Percentiles rank a stretch among this genome's conserved stretches.
phyloP scores from a whole-genome alignment of 2,888 invertebrate species.

The Tethea ocularis region DNA sequence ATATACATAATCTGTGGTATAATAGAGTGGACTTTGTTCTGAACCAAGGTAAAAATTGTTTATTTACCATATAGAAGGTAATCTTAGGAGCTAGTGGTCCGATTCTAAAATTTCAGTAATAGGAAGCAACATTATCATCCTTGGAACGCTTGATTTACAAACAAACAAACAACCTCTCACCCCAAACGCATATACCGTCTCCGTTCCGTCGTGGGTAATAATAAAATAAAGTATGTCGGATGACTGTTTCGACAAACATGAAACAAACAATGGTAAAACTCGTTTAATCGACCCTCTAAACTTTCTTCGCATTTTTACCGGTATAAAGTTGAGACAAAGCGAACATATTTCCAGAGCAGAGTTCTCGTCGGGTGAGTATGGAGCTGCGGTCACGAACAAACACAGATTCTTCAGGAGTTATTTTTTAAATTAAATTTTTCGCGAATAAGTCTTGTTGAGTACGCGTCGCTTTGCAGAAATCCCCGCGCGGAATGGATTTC shows the following conservation, averaged over 20 bases:
- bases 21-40: neutral
- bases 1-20: no score
- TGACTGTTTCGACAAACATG: neutral
- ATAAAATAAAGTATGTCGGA: neutral
- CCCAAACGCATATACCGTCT: no score
- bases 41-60: no score
- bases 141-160: no score
- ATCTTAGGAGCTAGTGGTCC: no score
- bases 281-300: neutral
- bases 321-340: constrained; percentile 1
- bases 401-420: constrained; percentile 23
- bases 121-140: neutral
- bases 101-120: neutral
- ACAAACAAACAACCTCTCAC: no score
- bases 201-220: no score
- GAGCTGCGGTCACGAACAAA: constrained; percentile 17
- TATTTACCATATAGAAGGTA: no score
- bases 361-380: constrained; percentile 15
- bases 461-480: constrained; percentile 36
- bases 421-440: constrained; percentile 50
- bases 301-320: neutral
- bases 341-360: constrained; percentile 5
- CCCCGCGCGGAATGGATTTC: constrained; percentile 41
- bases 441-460: constrained; percentile 43
- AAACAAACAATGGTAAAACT: neutral